Evolutionary conservation across 2,797 vertebrate genomes (phyloP).

Genomic region (Paratrypauchen microcephalus): DNA sequence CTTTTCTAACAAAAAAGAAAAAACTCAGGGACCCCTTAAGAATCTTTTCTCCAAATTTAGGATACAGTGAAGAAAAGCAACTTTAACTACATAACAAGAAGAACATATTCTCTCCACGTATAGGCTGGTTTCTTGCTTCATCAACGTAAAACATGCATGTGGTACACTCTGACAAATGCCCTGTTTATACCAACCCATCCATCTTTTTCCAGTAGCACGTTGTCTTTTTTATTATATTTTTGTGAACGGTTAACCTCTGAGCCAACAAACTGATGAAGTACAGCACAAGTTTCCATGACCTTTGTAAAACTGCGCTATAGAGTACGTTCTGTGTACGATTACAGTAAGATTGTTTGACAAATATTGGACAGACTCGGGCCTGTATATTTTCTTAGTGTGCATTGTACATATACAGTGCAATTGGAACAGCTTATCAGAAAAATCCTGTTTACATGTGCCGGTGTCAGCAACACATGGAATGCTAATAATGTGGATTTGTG

Average conservation of each 20-base stretch:
- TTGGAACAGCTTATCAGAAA: conserved; percentile 28
- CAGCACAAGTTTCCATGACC: conserved; percentile 20
- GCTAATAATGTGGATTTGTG: conserved; percentile 45
- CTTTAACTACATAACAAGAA: no score
- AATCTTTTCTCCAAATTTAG: no score
- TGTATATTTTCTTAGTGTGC: conserved; percentile 46
- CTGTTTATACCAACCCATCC: neutral
- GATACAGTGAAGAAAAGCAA: no score
- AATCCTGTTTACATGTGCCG: conserved; percentile 30
- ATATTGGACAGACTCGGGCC: conserved; percentile 1
- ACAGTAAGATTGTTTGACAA: conserved; percentile 36
- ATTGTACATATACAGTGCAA: conserved; percentile 15
- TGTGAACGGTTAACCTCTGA: neutral
- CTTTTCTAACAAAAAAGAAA: no score
- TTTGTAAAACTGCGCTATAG: conserved; percentile 20
- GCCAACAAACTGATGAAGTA: neutral
- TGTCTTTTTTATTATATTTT: neutral
- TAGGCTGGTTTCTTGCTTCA: no score
- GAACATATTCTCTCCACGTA: no score
- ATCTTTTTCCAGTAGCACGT: conserved; percentile 1
- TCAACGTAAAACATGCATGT: neutral
- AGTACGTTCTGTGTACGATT: conserved; percentile 22
- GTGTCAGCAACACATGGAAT: conserved; percentile 19
- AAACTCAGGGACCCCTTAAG: no score
- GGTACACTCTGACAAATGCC: neutral